Evolutionary conservation across 2,113 vertebrate species (phyloP), one percentile per base, ranked within the genome.

Genomic region (Trogon surrucura): DNA sequence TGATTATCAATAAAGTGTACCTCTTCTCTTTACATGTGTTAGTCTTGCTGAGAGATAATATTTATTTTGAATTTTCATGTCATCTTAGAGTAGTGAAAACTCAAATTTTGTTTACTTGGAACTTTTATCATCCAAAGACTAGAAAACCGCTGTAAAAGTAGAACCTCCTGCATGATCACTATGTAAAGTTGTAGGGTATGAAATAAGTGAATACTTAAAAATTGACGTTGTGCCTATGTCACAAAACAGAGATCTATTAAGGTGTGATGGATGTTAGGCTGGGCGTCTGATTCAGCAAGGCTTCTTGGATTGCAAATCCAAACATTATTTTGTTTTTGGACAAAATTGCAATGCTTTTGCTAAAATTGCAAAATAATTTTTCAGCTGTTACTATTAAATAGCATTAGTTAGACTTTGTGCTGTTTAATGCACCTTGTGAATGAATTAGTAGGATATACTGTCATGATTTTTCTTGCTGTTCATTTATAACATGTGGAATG

Each of bases 181-280:
- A 9, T 30, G 38, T 22, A 30, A 87, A 61, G 4, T 5, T 73
- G 57, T 74, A 11, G 10, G 17, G 50, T 80, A 17, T 34, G 5
- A 65, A 77, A 51, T 23, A 51, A n/a, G 1, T 7, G 16, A 85
- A 44, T 7, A 16, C 15, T 50, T 64, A 20, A 75, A 82, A 50
- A 26, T 10, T 36, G 3, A 15, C 13, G 21, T 85, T 58, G 16
- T 36, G 5, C 8, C 62, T 36, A 41, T 32, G 50, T 8, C 9
- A 73, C 6, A 56, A 18, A 48, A 5, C 17, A 32, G 60, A 72
- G 19, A 26, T 2, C 2, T 47, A 62, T 19, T 20, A 21, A 25
- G 2, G 2, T 51, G 19, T 16, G 11, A 15, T 25, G 7, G 1
- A 3, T 0, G 1, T 20, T 48, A 9, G 3, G 2, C 8, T 61